phyloP scores from a whole-genome alignment of 1,140 invertebrate species.

The Oedothorax gibbosus region DNA sequence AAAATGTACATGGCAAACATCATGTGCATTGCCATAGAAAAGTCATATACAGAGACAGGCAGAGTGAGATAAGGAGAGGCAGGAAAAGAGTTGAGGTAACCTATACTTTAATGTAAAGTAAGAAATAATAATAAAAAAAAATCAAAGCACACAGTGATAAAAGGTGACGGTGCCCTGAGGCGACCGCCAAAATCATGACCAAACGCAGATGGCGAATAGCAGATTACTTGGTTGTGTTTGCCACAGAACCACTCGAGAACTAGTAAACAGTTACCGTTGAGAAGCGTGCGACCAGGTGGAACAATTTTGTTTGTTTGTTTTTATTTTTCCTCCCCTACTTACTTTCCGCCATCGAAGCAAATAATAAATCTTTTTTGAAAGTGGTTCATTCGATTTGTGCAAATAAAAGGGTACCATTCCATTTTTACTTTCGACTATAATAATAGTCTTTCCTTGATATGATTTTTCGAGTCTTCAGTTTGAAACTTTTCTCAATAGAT shows the following conservation, averaged over 20 bases:
- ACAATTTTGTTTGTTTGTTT: conserved; percentile 29
- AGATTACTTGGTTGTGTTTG: background rate
- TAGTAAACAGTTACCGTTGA: conserved; percentile 28
- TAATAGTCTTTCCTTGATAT: no score
- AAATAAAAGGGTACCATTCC: no score
- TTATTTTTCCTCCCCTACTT: background rate
- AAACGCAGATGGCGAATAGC: conserved; percentile 25
- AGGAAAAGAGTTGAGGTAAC: background rate
- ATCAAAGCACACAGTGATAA: no score
- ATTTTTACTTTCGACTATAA: no score
- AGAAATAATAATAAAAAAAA: no score
- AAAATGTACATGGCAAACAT: background rate
- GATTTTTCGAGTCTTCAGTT: no score
- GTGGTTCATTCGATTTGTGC: no score
- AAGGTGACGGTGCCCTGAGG: conserved; percentile 13
- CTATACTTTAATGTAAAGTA: no score
- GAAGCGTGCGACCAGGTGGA: conserved; percentile 17
- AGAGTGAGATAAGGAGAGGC: background rate
- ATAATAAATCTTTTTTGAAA: background rate
- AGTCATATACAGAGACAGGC: background rate
- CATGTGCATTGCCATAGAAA: background rate
- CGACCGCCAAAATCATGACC: conserved; percentile 30
- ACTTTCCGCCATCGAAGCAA: background rate
- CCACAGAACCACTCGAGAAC: background rate
- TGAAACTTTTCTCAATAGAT: no score